Conservation (phyloP, 2,113 vertebrate genomes). For the Ctenodactylus gundi region DNA sequence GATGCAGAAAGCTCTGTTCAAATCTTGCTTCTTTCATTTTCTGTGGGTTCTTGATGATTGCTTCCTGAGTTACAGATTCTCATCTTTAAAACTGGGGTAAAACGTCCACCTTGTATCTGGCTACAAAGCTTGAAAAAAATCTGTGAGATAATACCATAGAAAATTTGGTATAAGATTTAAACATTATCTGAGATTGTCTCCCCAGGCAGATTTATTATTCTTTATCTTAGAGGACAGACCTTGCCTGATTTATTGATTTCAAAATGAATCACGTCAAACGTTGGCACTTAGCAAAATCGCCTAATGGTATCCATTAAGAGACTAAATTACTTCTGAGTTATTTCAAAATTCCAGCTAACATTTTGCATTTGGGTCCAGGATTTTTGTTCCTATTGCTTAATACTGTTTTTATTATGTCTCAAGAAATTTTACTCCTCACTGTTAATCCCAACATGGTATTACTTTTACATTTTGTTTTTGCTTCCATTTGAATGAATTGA, state of each 20-base stretch:
- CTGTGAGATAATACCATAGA: background rate
- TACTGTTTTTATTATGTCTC: conserved; percentile 34
- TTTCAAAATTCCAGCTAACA: conserved; percentile 38
- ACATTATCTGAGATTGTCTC: background rate
- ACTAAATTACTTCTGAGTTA: conserved; percentile 21
- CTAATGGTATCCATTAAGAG: background rate
- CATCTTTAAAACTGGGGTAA: background rate
- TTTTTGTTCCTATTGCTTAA: conserved; percentile 52
- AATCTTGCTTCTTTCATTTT: background rate
- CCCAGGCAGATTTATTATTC: background rate
- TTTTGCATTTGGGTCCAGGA: conserved; percentile 23
- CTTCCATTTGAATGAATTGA: conserved; percentile 72
- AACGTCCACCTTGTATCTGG: background rate
- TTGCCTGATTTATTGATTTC: background rate
- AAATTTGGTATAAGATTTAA: background rate
- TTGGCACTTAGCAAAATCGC: conserved; percentile 23
- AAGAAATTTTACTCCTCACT: conserved; percentile 70
- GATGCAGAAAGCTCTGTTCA: background rate
- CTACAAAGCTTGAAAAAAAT: background rate
- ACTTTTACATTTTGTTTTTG: conserved; percentile 72
- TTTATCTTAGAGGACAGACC: background rate
- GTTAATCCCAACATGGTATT: conserved; percentile 61
- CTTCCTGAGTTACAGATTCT: background rate
- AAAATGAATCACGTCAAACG: conserved; percentile 46
- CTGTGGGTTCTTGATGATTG: background rate